Percentiles rank a stretch among this genome's conserved stretches.
Evolutionary conservation across 2,888 invertebrate genomes (phyloP).

Genomic region (Gerosis bhagava): DNA sequence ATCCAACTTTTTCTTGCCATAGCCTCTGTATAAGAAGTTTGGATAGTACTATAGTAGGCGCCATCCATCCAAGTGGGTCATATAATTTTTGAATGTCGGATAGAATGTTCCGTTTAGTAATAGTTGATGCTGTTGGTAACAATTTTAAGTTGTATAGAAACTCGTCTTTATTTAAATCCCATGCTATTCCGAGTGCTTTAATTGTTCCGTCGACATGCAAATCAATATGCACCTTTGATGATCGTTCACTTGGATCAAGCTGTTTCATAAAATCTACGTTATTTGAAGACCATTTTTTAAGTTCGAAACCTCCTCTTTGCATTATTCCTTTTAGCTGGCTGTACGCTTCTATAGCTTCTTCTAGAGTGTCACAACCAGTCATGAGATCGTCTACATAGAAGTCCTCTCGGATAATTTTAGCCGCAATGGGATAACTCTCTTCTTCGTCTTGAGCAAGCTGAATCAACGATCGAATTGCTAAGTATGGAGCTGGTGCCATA

Average conservation of each 20-base stretch:
- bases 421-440: slow-evolving; percentile 9
- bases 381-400: slow-evolving; percentile 28
- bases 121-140: not conserved
- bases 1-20: slow-evolving; percentile 21
- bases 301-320: slow-evolving; percentile 21
- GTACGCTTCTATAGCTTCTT: slow-evolving; percentile 14
- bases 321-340: slow-evolving; percentile 13
- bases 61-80: slow-evolving; percentile 21
- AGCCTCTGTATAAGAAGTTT: slow-evolving; percentile 24
- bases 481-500: slow-evolving; percentile 31
- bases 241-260: slow-evolving; percentile 12
- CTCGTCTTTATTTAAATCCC: slow-evolving; percentile 30
- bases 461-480: slow-evolving; percentile 23
- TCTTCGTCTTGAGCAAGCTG: slow-evolving; percentile 27
- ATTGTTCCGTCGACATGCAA: slow-evolving; percentile 28
- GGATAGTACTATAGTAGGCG: slow-evolving; percentile 16
- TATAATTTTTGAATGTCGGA: slow-evolving; percentile 21
- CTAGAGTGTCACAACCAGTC: slow-evolving; percentile 13
- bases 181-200: slow-evolving; percentile 28
- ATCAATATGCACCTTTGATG: slow-evolving; percentile 19
- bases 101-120: slow-evolving; percentile 31
- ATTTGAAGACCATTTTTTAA: slow-evolving; percentile 33
- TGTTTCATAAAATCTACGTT: slow-evolving; percentile 20
- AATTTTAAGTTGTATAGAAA: slow-evolving; percentile 29
- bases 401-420: slow-evolving; percentile 20